Percentiles rank a stretch among this genome's conserved stretches.
phyloP scores from a whole-genome alignment of 2,797 vertebrate genomes.

The Argya squamiceps region DNA sequence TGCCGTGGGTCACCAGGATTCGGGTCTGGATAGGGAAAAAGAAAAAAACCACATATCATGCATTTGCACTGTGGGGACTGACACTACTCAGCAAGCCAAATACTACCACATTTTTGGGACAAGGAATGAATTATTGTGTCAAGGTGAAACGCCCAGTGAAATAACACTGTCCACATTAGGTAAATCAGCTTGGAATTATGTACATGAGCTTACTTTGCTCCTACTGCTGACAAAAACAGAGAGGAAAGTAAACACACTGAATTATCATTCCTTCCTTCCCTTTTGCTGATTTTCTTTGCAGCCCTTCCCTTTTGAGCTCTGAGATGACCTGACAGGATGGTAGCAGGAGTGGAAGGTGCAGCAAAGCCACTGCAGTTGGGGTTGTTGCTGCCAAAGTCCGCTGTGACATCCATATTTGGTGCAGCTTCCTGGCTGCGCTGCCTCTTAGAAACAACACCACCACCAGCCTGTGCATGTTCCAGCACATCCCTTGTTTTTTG shows the following conservation, averaged over 20 bases:
- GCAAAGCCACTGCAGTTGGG: neutral
- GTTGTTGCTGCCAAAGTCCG: neutral
- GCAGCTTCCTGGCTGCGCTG: neutral
- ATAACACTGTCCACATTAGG: neutral
- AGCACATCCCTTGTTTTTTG: neutral
- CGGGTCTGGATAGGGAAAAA: constrained; percentile 81
- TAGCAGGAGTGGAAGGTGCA: neutral
- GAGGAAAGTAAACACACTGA: neutral
- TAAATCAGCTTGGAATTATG: neutral
- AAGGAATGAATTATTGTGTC: neutral
- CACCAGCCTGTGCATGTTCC: neutral
- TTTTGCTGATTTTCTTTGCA: neutral
- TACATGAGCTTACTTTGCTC: neutral
- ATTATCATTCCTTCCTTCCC: neutral
- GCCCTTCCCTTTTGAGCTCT: neutral
- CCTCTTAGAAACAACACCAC: neutral
- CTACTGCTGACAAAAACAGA: neutral
- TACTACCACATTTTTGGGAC: neutral
- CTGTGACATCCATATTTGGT: neutral
- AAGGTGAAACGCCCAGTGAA: neutral
- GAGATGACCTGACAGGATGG: neutral
- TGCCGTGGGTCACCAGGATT: constrained; percentile 91
- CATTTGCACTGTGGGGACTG: neutral
- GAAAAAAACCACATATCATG: neutral
- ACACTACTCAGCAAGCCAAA: neutral